Base-by-base conservation (phyloP, 2,113 vertebrate genomes). In the Pomatostomus ruficeps region DNA sequence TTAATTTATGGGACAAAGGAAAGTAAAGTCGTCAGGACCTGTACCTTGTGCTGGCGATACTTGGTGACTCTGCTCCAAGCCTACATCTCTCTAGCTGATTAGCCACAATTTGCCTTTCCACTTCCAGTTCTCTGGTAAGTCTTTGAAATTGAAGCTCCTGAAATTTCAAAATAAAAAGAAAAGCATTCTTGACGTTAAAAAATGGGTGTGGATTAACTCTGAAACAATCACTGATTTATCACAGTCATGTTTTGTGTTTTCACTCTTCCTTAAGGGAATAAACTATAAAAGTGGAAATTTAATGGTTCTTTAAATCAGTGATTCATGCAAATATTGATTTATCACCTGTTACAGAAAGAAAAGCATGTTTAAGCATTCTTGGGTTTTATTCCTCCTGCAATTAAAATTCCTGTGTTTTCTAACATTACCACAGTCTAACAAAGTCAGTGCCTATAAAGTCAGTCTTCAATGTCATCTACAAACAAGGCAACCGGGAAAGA, bases 51-150 rank as follows among this genome's bases (percentile, higher is more conserved):
- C 99, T 99, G 98, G 98, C 98, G 97, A 98, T 97, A 97, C 98
- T 99, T 91, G 99, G 99, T 82, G 99, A 99, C 97, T 99, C 99
- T 93, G 99, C 98, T 98, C 98, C 99, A 81, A 99, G 98, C 98
- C 99, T 98, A 98, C 99, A 99, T 99, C 99, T 98, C 98, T 99
- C 99, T 98, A 99, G 99, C 98, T 99, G 99, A 99, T 98, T 99
- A 98, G 99, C 99, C 98, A 99, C 99, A 98, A 99, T 99, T 98
- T 99, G 99, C 98, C 99, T 99, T 98, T 99, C 99, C 98, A 99
- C 99, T 97, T 99, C 99, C 98, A 99, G 98, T 98, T 99, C 99
- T 98, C 99, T 98, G 97, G 99, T 99, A 97, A 99, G 99, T 96
- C 99, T 98, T 96, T 99, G 99, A 98, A 99, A 99, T 97, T 99